Conservation (phyloP, 2,888 invertebrate species). For the Lathronympha strigana region DNA sequence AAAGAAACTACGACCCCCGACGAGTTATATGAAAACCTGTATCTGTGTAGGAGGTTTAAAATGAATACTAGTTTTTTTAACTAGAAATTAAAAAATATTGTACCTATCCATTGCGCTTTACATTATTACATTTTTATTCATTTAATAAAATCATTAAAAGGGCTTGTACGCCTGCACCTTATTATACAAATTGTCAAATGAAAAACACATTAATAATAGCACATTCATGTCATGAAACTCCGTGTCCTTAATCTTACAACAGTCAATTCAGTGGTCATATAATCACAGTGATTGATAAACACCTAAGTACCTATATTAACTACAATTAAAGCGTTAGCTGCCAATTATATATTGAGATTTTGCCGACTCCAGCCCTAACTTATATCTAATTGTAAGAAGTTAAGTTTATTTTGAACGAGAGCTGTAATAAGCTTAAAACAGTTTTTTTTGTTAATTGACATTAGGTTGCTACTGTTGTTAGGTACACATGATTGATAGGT, state of each 20-base stretch:
- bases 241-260: slow-evolving; percentile 11
- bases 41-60: too few relatives aligned
- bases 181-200: neutral
- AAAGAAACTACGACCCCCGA: too few relatives aligned
- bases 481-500: neutral
- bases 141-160: slow-evolving; percentile 1
- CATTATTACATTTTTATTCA: neutral
- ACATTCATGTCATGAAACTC: slow-evolving; percentile 18
- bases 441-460: neutral
- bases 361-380: neutral
- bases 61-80: too few relatives aligned
- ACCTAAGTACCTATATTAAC: slow-evolving; percentile 10
- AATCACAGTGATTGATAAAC: slow-evolving; percentile 27
- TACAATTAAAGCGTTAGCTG: slow-evolving; percentile 1
- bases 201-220: neutral
- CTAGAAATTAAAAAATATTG: too few relatives aligned
- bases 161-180: neutral
- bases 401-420: slow-evolving; percentile 2
- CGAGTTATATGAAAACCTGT: too few relatives aligned
- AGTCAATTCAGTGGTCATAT: slow-evolving; percentile 23
- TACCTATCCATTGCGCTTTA: too few relatives aligned
- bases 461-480: neutral
- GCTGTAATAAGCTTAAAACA: neutral
- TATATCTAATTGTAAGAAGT: slow-evolving; percentile 12
- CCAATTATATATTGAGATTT: slow-evolving; percentile 11